A percentile compares a stretch with the other conserved stretches of the same genome.
Conservation (phyloP, 2,888 invertebrate species). For the Odontocolon sp. region DNA sequence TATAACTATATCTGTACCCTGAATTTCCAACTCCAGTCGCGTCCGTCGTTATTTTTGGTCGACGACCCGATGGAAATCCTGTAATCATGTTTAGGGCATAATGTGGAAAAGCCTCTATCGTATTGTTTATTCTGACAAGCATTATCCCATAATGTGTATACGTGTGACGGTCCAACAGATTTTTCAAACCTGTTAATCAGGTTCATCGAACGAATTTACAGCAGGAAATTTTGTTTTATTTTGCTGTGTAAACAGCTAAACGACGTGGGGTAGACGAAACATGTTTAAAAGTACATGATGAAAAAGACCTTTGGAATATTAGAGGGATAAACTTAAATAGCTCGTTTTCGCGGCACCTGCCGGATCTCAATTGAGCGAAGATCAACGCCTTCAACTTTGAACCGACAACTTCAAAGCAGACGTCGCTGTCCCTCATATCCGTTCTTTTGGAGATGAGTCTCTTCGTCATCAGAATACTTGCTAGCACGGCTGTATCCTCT, state of each 20-base stretch:
- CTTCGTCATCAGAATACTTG: slow-evolving; percentile 9
- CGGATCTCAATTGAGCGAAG: not conserved
- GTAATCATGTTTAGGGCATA: not conserved
- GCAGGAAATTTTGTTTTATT: not conserved
- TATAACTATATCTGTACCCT: not conserved
- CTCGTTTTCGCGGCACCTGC: slow-evolving; percentile 14
- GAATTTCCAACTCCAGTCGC: slow-evolving; percentile 47
- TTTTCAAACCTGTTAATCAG: slow-evolving; percentile 13
- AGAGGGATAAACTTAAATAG: slow-evolving; percentile 23
- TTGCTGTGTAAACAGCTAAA: not conserved
- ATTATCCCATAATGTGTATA: not conserved
- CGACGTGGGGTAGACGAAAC: not conserved
- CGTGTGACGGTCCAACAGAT: not conserved
- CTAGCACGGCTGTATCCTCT: slow-evolving; percentile 6
- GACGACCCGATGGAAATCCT: slow-evolving; percentile 48
- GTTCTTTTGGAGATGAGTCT: not conserved
- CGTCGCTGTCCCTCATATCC: not conserved
- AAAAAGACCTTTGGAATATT: not conserved
- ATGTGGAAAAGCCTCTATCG: slow-evolving; percentile 11
- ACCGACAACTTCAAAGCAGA: slow-evolving; percentile 34
- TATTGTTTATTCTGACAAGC: not conserved
- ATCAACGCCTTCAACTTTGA: slow-evolving; percentile 26
- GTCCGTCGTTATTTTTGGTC: slow-evolving; percentile 52
- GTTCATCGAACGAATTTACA: slow-evolving; percentile 20
- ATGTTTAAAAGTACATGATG: not conserved